Percentiles rank a stretch among this genome's conserved stretches.
These are phyloP conservation scores for Oscheius sp. DNA, from an alignment of 2,888 invertebrate genomes.

Conservation along the genomic window DNA sequence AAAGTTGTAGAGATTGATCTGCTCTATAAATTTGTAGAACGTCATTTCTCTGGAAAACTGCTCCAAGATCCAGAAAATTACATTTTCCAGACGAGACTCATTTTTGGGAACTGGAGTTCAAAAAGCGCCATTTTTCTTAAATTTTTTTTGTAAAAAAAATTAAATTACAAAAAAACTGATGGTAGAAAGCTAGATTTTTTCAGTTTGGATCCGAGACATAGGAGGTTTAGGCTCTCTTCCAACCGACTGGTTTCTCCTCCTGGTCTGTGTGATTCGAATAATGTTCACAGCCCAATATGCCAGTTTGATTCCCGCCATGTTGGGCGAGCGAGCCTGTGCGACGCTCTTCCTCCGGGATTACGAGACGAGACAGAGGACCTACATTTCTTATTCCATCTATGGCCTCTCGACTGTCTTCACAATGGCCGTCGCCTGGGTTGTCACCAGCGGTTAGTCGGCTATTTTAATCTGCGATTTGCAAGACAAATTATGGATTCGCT, in stretches of 20 bases:
- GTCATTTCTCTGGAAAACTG: too few species aligned
- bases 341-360: neutral
- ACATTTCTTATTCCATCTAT: neutral
- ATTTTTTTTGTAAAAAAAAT: too few species aligned
- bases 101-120: too few species aligned
- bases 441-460: neutral
- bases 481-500: too few species aligned
- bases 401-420: neutral
- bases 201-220: neutral
- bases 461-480: too few species aligned
- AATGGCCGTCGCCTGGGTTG: neutral
- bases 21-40: too few species aligned
- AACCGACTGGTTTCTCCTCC: neutral
- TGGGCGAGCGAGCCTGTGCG: slow-evolving; percentile 1
- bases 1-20: too few species aligned
- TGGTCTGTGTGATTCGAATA: neutral
- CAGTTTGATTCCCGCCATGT: neutral
- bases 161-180: too few species aligned
- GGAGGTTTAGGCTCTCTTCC: slow-evolving; percentile 7
- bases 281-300: slow-evolving; percentile 18
- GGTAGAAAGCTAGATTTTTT: neutral
- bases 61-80: too few species aligned
- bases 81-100: too few species aligned
- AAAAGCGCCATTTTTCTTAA: too few species aligned
- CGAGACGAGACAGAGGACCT: neutral